These are phyloP conservation scores for Netelia melanura DNA, from an alignment of 2,888 invertebrate genomes.

Conservation along the genomic window DNA sequence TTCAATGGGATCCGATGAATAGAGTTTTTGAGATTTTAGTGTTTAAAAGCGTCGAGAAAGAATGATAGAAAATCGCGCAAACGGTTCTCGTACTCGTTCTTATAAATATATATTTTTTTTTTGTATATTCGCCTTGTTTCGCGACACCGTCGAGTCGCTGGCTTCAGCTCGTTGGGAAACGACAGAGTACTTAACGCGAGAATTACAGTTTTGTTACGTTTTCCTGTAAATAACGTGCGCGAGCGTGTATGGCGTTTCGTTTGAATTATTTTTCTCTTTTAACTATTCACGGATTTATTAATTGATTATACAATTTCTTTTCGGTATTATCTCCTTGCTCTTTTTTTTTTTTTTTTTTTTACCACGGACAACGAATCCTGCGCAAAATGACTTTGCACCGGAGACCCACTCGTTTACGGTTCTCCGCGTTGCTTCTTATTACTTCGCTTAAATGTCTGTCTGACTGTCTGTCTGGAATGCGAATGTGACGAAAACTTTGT, in stretches of 20 bases:
- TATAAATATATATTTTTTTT: not conserved
- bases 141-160: not conserved
- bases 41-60: not conserved
- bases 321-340: too few species aligned
- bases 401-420: not conserved
- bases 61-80: not conserved
- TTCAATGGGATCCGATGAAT: not conserved
- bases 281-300: not conserved
- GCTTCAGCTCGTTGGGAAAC: not conserved
- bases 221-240: not conserved
- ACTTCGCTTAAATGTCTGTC: slow-evolving; percentile 63
- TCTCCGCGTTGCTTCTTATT: slow-evolving; percentile 18
- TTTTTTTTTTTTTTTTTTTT: not conserved
- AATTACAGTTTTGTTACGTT: not conserved
- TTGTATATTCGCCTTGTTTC: not conserved
- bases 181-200: slow-evolving; percentile 17
- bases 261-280: not conserved
- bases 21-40: not conserved
- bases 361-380: slow-evolving; percentile 34
- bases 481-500: slow-evolving; percentile 65
- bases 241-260: not conserved
- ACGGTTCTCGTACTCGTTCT: not conserved
- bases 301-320: not conserved
- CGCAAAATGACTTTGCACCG: slow-evolving; percentile 9
- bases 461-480: slow-evolving; percentile 73